phyloP scores from a whole-genome alignment of 92 coral and sea anemone genomes.

The Umimayanthus kanabou region DNA sequence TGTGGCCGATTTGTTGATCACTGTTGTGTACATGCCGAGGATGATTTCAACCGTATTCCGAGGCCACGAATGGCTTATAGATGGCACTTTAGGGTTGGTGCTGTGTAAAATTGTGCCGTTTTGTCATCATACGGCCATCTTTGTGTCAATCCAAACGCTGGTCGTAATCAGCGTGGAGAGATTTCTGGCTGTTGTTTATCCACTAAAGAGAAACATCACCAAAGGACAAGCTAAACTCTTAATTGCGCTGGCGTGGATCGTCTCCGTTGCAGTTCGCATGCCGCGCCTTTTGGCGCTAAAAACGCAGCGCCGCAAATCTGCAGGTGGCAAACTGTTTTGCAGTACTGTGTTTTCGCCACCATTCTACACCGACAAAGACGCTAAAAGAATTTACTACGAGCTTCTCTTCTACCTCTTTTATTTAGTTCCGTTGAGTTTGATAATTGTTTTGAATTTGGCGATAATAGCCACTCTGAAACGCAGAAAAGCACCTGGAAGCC shows the following conservation, averaged over 20 bases:
- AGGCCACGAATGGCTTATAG: not conserved
- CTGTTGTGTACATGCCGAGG: not conserved
- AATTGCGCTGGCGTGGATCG: slow-evolving; percentile 5
- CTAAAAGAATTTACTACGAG: slow-evolving; percentile 10
- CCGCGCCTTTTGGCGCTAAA: slow-evolving; percentile 4
- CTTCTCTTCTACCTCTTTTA: not conserved
- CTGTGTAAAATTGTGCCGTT: not conserved
- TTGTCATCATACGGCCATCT: not conserved
- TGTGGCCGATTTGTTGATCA: not conserved
- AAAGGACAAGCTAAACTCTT: slow-evolving; percentile 12
- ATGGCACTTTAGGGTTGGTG: not conserved
- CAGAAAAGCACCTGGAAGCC: not conserved
- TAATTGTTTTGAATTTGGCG: not conserved
- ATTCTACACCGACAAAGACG: not conserved
- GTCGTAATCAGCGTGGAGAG: not conserved
- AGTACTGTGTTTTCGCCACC: not conserved
- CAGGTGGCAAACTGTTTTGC: slow-evolving; percentile 3
- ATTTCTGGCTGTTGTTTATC: slow-evolving; percentile 8
- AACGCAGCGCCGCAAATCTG: not conserved
- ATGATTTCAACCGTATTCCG: not conserved
- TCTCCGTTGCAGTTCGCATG: slow-evolving; percentile 12
- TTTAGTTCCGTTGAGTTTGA: not conserved
- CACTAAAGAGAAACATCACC: slow-evolving; percentile 13
- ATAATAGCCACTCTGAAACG: not conserved
- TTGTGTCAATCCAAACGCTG: not conserved